Base-by-base conservation (phyloP, 2,797 vertebrate genomes). In the Cichlasoma orientale region DNA sequence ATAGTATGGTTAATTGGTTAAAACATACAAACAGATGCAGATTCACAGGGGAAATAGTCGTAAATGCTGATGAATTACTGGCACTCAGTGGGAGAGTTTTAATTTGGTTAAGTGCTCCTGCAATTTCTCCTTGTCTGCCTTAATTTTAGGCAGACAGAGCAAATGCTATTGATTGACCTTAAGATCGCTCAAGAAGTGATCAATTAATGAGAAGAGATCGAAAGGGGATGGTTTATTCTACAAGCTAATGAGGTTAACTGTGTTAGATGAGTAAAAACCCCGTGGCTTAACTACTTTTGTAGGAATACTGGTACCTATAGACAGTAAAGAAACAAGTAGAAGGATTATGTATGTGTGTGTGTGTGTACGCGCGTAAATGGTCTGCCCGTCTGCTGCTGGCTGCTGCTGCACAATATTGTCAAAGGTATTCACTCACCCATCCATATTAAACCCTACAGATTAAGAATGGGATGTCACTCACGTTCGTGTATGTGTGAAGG, bases 101-200 rank as follows among this genome's bases (percentile, higher is more conserved):
- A 56, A 94, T 94, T 90, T 90, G 75, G 86, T 84, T 84, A 91
- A 92, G 88, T 92, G 82, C 75, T 85, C 50, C 80, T 74, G 27
- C 80, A 80, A 78, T 69, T 54, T 85, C 85, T 79, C 56, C 29
- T 25, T 21, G 56, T 52, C 36, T 74, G 57, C 63, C 27, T 73
- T 82, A 77, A 85, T 55, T 78, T 74, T 74, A 74, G 29, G 38
- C 63, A 86, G 70, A 83, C 54, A 58, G 53, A 74, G 69, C 31
- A 38, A 79, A 86, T 71, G 55, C 77, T 84, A 91, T 90, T 84
- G 89, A 91, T 83, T 77, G 50, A 58, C 74, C 84, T 83, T 90
- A 86, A 27, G 44, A 58, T 68, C 23, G 55, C 61, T 57, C 44
- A 76, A 56, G 69, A 80, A 78, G 27, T 57, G 57, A 78, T 74